Evolutionary conservation across 2,888 invertebrate species (phyloP), one percentile per base, ranked within the genome.

Genomic region (Byasa hedistus): DNA sequence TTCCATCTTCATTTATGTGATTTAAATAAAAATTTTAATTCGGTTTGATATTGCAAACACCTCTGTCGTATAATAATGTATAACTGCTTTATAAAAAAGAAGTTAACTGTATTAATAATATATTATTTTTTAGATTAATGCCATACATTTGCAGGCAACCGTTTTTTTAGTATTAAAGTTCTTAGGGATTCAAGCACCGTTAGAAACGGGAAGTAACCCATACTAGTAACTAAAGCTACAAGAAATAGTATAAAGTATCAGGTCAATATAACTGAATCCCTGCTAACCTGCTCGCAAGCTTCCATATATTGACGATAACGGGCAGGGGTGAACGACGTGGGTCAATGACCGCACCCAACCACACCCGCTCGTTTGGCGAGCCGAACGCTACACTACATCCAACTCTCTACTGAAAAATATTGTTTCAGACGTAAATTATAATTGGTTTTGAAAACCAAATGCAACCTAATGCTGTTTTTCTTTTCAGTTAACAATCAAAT

Each of bases 301-400:
- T 84, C 89, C 89, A 79, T 89, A 88, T 83, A 89, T 78, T 78
- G 85, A 79, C 80, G 81, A 83, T 91, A 91, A 89, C 90, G 89
- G 91, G 87, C 73, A 79, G 84, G 84, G 88, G 86, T 86, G 84
- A 79, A 80, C 77, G 73, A 71, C 73, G 72, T 71, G 77, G 88
- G 86, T 87, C 86, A 82, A 76, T 71, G 87, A 82, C 85, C 87
- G 80, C 75, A 79, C 83, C 83, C 80, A 74, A 71, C 72, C 72
- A 75, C 80, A 79, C 83, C 83, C 80, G 73, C 71, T 72, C 72
- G 76, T 79, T 73, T 75, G 75, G 75, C 75, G 70, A 79, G 77
- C 73, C 72, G 71, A 73, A 72, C 73, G 75, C 71, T 44, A 17
- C n/a, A n/a, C n/a, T 44, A 15, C 78, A 74, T 68, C 64, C 59